These are phyloP conservation scores for Polyodon spathula DNA, from an alignment of 2,113 vertebrate species.

Conservation along the genomic window DNA sequence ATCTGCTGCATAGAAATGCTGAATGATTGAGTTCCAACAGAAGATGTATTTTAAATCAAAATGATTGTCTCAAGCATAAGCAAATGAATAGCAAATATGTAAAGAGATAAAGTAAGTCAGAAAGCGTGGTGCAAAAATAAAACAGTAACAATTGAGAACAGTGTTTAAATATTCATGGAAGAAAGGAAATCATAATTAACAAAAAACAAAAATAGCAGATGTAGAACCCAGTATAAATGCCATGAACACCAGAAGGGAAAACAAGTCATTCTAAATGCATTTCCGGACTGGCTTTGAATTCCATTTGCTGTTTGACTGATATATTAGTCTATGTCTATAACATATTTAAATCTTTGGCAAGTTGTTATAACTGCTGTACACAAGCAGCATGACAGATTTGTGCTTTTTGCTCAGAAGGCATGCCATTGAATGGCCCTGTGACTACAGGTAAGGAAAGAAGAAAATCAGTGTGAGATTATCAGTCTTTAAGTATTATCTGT, in stretches of 20 bases:
- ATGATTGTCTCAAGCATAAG: not conserved
- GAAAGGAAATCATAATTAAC: slow-evolving; percentile 25
- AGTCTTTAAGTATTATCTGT: slow-evolving; percentile 43
- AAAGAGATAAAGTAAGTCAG: slow-evolving; percentile 4
- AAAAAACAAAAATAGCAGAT: not conserved
- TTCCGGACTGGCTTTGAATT: not conserved
- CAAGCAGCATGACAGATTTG: slow-evolving; percentile 10
- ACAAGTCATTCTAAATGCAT: slow-evolving; percentile 24
- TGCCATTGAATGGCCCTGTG: slow-evolving; percentile 41
- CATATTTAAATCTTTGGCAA: slow-evolving; percentile 47
- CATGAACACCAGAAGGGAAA: slow-evolving; percentile 17
- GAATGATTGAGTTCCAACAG: no score
- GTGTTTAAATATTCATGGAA: slow-evolving; percentile 37
- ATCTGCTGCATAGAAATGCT: no score
- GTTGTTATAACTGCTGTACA: slow-evolving; percentile 13
- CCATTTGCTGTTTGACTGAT: slow-evolving; percentile 7
- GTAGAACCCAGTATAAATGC: slow-evolving; percentile 19
- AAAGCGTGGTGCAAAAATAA: not conserved
- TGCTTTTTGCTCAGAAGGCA: slow-evolving; percentile 32
- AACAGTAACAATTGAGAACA: not conserved
- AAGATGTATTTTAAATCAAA: not conserved
- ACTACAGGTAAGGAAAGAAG: slow-evolving; percentile 29
- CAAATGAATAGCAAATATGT: not conserved
- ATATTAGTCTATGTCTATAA: slow-evolving; percentile 28
- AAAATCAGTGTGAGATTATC: slow-evolving; percentile 37